These are phyloP conservation scores for Cryptotermes secundus DNA, from an alignment of 1,140 invertebrate species.

Conservation along the genomic window DNA sequence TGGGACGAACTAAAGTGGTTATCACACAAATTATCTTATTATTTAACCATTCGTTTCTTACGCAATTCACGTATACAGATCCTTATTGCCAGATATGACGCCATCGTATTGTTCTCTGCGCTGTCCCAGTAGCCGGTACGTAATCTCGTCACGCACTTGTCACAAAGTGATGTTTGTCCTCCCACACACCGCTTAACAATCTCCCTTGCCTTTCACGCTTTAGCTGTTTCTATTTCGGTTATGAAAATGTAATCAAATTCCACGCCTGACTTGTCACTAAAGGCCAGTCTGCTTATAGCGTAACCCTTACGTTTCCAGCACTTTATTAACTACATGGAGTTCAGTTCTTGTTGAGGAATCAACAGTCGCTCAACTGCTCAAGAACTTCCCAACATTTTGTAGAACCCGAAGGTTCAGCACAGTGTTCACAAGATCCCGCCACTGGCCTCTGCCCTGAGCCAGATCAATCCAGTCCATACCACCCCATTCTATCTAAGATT, in stretches of 20 bases:
- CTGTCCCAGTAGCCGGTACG: not conserved
- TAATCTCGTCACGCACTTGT: not conserved
- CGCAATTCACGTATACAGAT: not conserved
- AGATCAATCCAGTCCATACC: no score
- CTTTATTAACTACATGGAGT: no score
- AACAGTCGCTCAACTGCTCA: no score
- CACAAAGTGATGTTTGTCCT: not conserved
- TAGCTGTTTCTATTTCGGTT: not conserved
- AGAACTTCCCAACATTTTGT: no score
- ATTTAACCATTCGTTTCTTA: not conserved
- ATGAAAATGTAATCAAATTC: not conserved
- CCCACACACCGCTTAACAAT: not conserved
- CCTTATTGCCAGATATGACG: not conserved
- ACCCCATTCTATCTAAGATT: no score
- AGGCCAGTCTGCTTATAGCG: not conserved
- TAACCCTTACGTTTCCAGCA: no score
- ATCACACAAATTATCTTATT: not conserved
- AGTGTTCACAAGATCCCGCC: no score
- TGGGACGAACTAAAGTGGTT: not conserved
- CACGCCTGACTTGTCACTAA: not conserved
- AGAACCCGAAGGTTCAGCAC: no score
- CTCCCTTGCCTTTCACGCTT: not conserved
- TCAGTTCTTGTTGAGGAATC: no score
- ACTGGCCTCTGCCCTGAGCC: no score
- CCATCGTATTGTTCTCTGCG: not conserved